Percentiles rank a stretch among this genome's conserved stretches.
Conservation (phyloP, 2,113 vertebrate species). For the Sterrhoptilus dennistouni region DNA sequence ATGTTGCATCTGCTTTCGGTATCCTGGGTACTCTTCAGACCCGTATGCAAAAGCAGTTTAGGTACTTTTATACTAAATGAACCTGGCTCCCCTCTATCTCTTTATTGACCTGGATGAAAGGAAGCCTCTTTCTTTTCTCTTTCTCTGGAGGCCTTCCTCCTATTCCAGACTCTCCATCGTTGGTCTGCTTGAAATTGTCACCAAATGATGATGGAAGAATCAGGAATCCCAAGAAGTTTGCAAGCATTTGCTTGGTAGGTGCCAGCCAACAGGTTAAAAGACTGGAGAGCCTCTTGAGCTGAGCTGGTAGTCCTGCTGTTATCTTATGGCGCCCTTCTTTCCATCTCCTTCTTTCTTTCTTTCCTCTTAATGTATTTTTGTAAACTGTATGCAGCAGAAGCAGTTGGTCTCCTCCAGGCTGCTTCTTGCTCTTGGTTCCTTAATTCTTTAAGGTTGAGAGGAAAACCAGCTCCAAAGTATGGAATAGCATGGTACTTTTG, state of each 20-base stretch:
- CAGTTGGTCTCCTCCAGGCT: not conserved
- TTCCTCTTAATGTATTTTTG: not conserved
- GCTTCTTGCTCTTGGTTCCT: not conserved
- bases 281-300: not conserved
- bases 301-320: not conserved
- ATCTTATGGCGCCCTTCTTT: not conserved
- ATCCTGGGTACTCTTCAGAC: not conserved
- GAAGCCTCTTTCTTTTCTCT: not conserved
- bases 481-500: not conserved
- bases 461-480: not conserved
- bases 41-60: not conserved
- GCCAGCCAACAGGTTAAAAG: not conserved
- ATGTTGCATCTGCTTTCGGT: not conserved
- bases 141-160: not conserved
- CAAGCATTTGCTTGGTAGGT: not conserved
- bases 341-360: not conserved
- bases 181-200: not conserved
- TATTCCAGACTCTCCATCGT: not conserved
- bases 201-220: not conserved
- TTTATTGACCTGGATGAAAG: not conserved
- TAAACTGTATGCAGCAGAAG: not conserved
- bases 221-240: not conserved
- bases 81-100: not conserved
- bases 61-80: not conserved
- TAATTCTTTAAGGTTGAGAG: not conserved